These are phyloP conservation scores for Falco punctatus DNA, from an alignment of 2,113 vertebrate genomes.

Conservation along the genomic window DNA sequence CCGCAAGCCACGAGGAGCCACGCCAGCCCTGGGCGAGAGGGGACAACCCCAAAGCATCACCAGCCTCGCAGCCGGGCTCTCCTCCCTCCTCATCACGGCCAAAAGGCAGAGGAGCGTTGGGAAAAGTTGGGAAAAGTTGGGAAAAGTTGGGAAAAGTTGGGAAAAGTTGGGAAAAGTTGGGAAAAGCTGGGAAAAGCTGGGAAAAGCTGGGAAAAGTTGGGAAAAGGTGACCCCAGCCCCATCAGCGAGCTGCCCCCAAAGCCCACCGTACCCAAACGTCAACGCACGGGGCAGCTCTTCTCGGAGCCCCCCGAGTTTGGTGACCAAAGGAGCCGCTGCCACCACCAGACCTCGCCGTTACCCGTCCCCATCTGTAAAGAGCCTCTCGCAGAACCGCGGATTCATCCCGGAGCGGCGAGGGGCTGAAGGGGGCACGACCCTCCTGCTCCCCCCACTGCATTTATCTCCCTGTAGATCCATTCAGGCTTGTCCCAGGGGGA, in stretches of 20 bases:
- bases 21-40: not conserved
- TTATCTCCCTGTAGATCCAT: not conserved
- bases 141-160: not conserved
- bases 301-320: not conserved
- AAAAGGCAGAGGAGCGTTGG: too few species aligned
- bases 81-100: accelerated
- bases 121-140: too few species aligned
- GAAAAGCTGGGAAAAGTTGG: not conserved
- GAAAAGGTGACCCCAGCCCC: not conserved
- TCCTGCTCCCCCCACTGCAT: not conserved
- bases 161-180: not conserved
- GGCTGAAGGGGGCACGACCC: not conserved
- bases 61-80: accelerated
- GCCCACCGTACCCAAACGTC: accelerated
- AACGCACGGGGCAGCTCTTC: accelerated
- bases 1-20: accelerated
- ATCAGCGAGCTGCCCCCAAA: not conserved
- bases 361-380: not conserved
- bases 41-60: not conserved
- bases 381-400: not conserved
- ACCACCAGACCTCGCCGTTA: accelerated
- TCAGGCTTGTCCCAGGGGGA: not conserved
- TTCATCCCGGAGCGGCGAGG: not conserved
- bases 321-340: accelerated
- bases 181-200: too few species aligned